Evolutionary conservation across 2,888 invertebrate genomes (phyloP).

Genomic region (Charanyca ferruginea): DNA sequence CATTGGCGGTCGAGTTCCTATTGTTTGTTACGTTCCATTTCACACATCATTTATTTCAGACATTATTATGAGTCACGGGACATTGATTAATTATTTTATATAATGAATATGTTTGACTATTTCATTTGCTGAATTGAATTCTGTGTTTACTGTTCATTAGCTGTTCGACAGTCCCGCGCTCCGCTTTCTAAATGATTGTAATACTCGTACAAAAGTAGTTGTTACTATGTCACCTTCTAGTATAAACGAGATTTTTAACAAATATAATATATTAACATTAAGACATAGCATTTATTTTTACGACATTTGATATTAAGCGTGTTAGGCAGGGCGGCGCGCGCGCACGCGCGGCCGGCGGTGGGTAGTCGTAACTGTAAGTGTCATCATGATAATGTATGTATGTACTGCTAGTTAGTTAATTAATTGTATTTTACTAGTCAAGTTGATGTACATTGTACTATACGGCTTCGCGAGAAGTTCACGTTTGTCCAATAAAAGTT

Average conservation of each 20-base stretch:
- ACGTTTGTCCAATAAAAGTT: slow-evolving; percentile 89
- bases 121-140: slow-evolving; percentile 20
- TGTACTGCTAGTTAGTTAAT: slow-evolving; percentile 77
- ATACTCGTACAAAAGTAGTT: slow-evolving; percentile 83
- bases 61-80: slow-evolving; percentile 14
- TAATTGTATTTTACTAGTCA: slow-evolving; percentile 83
- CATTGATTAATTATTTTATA: neutral
- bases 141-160: neutral
- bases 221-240: slow-evolving; percentile 86
- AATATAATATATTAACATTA: slow-evolving; percentile 65
- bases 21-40: slow-evolving; percentile 48
- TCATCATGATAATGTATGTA: slow-evolving; percentile 54
- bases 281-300: slow-evolving; percentile 77
- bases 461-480: slow-evolving; percentile 78
- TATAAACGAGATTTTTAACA: slow-evolving; percentile 67
- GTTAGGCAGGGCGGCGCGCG: slow-evolving; percentile 29
- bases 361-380: slow-evolving; percentile 38
- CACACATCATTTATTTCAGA: slow-evolving; percentile 10
- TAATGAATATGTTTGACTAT: neutral
- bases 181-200: slow-evolving; percentile 44
- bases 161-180: slow-evolving; percentile 5
- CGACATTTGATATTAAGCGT: slow-evolving; percentile 68
- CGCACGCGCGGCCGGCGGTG: slow-evolving; percentile 23
- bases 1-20: slow-evolving; percentile 75
- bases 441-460: slow-evolving; percentile 85